Percentiles rank a stretch among this genome's conserved stretches.
phyloP scores from a whole-genome alignment of 2,113 vertebrate species.

The Chascanopsetta lugubris region DNA sequence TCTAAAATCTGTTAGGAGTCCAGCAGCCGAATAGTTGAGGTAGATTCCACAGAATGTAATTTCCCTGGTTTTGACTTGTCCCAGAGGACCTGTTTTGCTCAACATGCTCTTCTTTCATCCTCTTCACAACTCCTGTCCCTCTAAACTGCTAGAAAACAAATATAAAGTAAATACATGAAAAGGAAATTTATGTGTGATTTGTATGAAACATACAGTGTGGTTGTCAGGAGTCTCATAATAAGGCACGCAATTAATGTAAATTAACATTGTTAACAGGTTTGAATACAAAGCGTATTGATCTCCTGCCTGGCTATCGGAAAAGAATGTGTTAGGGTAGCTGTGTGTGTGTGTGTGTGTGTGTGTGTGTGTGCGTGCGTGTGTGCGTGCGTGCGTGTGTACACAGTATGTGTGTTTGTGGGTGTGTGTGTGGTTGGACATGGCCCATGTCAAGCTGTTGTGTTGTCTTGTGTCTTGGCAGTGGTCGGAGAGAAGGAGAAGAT shows the following conservation, averaged over 20 bases:
- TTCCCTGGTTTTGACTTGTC: not conserved
- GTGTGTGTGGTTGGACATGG: conserved; percentile 31
- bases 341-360: conserved; percentile 26
- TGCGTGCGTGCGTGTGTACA: too few relatives aligned
- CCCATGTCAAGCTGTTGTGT: conserved; percentile 51
- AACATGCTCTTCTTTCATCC: not conserved
- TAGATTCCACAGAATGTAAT: not conserved
- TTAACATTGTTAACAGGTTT: conserved; percentile 16
- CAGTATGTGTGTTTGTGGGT: not conserved
- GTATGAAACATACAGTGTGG: not conserved
- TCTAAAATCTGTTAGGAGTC: not conserved
- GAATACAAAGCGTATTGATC: conserved; percentile 18
- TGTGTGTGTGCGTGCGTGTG: not conserved
- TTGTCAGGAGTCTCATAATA: not conserved
- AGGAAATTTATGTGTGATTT: not conserved
- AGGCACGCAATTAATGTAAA: conserved; percentile 3
- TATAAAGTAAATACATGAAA: not conserved
- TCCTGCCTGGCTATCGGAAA: conserved; percentile 17
- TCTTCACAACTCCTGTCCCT: not conserved
- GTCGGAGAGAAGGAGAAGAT: conserved; percentile 94
- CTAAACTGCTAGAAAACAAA: not conserved
- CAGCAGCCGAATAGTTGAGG: not conserved
- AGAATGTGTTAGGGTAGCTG: conserved; percentile 56
- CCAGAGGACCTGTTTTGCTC: not conserved
- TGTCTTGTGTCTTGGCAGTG: conserved; percentile 81